phyloP scores from a whole-genome alignment of 2,888 invertebrate genomes.

The Eupeodes luniger region DNA sequence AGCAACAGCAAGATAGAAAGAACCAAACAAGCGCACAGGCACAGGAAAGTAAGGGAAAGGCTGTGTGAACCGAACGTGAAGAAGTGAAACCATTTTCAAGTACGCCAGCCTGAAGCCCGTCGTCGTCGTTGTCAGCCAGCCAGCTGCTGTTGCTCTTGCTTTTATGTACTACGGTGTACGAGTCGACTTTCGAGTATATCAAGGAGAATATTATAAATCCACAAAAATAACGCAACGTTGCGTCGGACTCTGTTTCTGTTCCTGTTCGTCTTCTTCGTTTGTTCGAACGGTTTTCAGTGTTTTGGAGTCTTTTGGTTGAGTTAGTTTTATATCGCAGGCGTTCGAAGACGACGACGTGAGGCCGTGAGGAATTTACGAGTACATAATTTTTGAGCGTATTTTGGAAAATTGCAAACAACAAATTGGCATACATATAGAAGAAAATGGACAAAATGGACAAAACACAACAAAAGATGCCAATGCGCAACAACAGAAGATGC shows the following conservation, averaged over 20 bases:
- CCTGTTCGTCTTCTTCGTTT: conserved; percentile 32
- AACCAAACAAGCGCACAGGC: conserved; percentile 54
- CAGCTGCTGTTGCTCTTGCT: conserved; percentile 22
- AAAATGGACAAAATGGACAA: conserved; percentile 34
- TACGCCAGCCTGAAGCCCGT: conserved; percentile 74
- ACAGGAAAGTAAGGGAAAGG: conserved; percentile 47
- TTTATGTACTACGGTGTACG: conserved; percentile 18
- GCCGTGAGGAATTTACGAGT: conserved; percentile 30
- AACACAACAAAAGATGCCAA: conserved; percentile 78
- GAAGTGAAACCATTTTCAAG: conserved; percentile 71
- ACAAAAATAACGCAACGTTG: conserved; percentile 37
- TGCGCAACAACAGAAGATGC: conserved; percentile 82
- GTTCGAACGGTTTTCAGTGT: conserved; percentile 67
- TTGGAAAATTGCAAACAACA: conserved; percentile 5
- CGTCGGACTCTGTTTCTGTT: conserved; percentile 39
- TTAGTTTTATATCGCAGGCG: conserved; percentile 63
- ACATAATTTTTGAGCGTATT: conserved; percentile 7
- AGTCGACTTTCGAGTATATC: conserved; percentile 1
- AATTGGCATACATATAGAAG: not conserved
- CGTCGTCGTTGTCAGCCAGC: conserved; percentile 50
- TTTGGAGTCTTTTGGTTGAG: conserved; percentile 66
- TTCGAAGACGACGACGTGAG: conserved; percentile 21
- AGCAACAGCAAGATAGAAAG: conserved; percentile 34
- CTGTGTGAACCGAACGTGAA: conserved; percentile 36
- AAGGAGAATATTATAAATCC: conserved; percentile 65